Evolutionary conservation across 2,888 invertebrate genomes (phyloP).

Genomic region (Lamellibrachia columna): DNA sequence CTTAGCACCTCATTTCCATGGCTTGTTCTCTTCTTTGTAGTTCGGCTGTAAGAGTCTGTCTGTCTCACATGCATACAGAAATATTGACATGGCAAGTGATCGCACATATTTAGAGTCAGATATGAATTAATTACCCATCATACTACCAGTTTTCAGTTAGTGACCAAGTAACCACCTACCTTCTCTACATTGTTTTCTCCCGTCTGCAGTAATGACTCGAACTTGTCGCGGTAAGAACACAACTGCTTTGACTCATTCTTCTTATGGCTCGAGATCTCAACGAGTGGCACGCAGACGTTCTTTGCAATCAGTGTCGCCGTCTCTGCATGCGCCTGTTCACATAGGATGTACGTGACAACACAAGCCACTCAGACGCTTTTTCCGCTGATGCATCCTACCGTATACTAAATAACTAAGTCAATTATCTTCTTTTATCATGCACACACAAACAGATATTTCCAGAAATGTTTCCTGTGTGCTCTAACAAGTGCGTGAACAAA

Average conservation of each 20-base stretch:
- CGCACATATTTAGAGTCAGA: too few relatives aligned
- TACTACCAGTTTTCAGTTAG: background rate
- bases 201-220: conserved; percentile 43
- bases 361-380: background rate
- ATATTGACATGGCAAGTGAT: too few relatives aligned
- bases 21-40: too few relatives aligned
- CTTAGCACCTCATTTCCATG: too few relatives aligned
- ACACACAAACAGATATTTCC: background rate
- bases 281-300: conserved; percentile 57
- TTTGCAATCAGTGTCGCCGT: conserved; percentile 56
- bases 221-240: conserved; percentile 53
- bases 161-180: conserved; percentile 25
- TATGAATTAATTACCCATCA: too few relatives aligned
- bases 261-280: conserved; percentile 58
- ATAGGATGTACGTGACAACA: background rate
- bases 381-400: background rate
- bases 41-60: too few relatives aligned
- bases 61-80: too few relatives aligned
- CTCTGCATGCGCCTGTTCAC: conserved; percentile 56
- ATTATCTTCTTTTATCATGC: conserved; percentile 9
- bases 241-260: conserved; percentile 57
- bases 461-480: background rate
- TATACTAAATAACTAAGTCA: background rate
- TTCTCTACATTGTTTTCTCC: conserved; percentile 34
- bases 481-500: background rate